Evolutionary conservation across 2,888 invertebrate genomes (phyloP).

Genomic region (Xestoiulus laeticollis): DNA sequence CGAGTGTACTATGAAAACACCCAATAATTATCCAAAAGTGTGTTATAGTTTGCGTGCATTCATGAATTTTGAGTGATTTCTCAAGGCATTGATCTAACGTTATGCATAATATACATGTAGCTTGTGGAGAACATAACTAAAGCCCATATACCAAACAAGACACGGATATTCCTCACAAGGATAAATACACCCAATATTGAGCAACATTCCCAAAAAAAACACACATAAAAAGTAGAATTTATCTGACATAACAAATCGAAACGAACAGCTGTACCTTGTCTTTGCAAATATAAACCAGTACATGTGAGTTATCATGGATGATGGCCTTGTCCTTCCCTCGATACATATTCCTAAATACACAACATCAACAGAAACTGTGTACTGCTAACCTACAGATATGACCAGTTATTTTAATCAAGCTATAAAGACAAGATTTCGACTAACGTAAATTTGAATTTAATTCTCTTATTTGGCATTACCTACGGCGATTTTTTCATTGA

Average conservation of each 20-base stretch:
- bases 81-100: background rate
- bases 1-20: background rate
- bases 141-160: background rate
- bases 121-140: background rate
- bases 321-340: slow-evolving; percentile 8
- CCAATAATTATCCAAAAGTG: background rate
- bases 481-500: no score
- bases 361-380: background rate
- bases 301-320: background rate
- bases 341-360: background rate
- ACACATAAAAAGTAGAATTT: background rate
- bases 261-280: background rate
- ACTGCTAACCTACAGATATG: background rate
- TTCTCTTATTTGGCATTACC: no score
- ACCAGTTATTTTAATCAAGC: background rate
- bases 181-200: background rate
- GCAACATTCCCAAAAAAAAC: background rate
- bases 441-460: background rate
- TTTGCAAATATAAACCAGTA: background rate
- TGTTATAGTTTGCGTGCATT: background rate
- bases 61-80: background rate
- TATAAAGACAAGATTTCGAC: background rate
- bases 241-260: background rate
- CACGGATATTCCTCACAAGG: background rate
- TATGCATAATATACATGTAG: background rate